Evolutionary conservation across 2,888 invertebrate species (phyloP), one percentile per base, ranked within the genome.

Genomic region (Ectropis crepuscularia): DNA sequence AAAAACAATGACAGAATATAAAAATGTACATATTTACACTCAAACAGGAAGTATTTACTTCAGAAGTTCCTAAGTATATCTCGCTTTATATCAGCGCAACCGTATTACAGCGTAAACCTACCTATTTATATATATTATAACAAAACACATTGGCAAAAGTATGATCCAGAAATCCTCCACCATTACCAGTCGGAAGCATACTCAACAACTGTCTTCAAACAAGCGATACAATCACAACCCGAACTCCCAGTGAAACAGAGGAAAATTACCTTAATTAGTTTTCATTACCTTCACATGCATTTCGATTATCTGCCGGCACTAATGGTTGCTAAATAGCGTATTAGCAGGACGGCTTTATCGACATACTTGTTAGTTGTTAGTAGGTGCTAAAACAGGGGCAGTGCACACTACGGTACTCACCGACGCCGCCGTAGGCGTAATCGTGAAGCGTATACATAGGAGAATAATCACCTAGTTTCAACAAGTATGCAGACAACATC

Each of bases 401-500:
- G 80, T 76, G 79, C 74, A 82, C 82, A 84, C 85, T 64, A 82
- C 89, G 86, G 85, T 91, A 92, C 92, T 92, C 88, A 92, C 92
- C 90, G 81, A 79, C 78, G 81, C 83, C 81, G 85, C 89, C 89
- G 81, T 78, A 79, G 85, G 80, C 82, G 85, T 83, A 82, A 85
- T 89, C 87, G 82, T 87, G 88, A 87, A 90, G 89, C 86, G 88
- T 85, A 91, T 91, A 88, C 86, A 90, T 87, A 79, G 87, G 83
- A 79, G 87, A 83, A 91, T 90, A 90, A 80, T 91, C 92, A 93
- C 93, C 93, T 93, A 93, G 83, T 92, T 93, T 93, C 83, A 90
- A 88, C 85, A 93, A 90, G 88, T 93, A 93, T 73, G 92, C 90
- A 62, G 92, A 92, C 75, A 93, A 83, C 72, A 93, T 85, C 68